phyloP scores from a whole-genome alignment of 2,888 invertebrate species.

The Lumbricus terrestris region DNA sequence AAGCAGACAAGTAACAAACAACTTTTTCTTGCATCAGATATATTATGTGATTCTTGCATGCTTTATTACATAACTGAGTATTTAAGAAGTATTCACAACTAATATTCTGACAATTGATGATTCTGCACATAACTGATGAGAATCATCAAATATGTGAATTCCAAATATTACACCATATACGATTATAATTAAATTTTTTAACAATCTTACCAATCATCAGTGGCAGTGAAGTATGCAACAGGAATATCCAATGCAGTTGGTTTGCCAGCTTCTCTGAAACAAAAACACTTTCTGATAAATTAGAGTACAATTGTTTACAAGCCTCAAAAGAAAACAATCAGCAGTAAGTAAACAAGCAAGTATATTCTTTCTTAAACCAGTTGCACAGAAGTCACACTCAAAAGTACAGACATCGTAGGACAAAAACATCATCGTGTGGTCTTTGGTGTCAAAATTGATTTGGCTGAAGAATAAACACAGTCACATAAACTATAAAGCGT shows the following conservation, averaged over 20 bases:
- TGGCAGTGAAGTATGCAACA: conserved; percentile 52
- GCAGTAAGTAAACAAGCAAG: no score
- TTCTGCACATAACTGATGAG: neutral
- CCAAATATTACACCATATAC: neutral
- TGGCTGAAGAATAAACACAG: no score
- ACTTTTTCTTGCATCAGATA: neutral
- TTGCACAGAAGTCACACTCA: no score
- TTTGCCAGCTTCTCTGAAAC: conserved; percentile 47
- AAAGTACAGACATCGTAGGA: no score
- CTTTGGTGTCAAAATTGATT: no score
- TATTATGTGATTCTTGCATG: neutral
- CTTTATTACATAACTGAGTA: neutral
- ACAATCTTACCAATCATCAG: conserved; percentile 51
- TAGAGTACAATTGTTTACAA: no score
- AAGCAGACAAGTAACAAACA: neutral
- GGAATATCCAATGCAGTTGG: conserved; percentile 48
- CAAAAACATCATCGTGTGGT: no score
- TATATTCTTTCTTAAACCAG: no score
- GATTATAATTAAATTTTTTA: neutral
- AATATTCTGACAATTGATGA: neutral
- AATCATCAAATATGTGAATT: neutral
- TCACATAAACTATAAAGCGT: no score
- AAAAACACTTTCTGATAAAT: neutral
- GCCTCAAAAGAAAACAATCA: no score
- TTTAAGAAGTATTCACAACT: neutral